Conservation (phyloP, 2,113 vertebrate species). For the Rhinogobius similis region DNA sequence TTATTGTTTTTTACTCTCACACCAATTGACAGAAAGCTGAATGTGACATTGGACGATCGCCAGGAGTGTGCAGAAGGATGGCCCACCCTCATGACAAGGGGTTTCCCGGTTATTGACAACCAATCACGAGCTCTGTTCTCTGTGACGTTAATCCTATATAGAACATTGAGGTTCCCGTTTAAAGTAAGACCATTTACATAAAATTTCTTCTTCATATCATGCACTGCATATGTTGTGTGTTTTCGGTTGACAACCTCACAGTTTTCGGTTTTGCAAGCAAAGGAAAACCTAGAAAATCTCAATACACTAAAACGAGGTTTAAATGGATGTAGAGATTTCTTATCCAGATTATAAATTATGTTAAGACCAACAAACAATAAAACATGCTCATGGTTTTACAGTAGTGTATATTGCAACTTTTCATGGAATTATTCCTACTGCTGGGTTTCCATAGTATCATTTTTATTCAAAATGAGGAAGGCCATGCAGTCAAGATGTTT, state of each 20-base stretch:
- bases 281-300: neutral
- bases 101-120: conserved; percentile 55
- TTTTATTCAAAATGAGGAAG: too few species aligned
- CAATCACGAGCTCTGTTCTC: conserved; percentile 51
- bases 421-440: too few species aligned
- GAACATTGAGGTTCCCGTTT: conserved; percentile 40
- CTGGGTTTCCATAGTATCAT: too few species aligned
- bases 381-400: too few species aligned
- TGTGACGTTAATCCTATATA: conserved; percentile 42
- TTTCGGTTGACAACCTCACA: too few species aligned
- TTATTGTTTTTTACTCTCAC: neutral
- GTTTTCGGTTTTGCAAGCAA: too few species aligned
- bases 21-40: neutral
- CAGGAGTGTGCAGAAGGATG: conserved; percentile 37
- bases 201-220: neutral
- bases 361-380: too few species aligned
- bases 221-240: neutral
- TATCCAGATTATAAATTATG: too few species aligned
- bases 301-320: neutral
- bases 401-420: too few species aligned
- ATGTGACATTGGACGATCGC: conserved; percentile 39
- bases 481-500: too few species aligned
- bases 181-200: neutral
- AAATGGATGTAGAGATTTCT: neutral
- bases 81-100: conserved; percentile 32